Percentiles rank a stretch among this genome's conserved stretches.
phyloP scores from a whole-genome alignment of 2,888 invertebrate genomes.

The Drosophila kambysellisi region DNA sequence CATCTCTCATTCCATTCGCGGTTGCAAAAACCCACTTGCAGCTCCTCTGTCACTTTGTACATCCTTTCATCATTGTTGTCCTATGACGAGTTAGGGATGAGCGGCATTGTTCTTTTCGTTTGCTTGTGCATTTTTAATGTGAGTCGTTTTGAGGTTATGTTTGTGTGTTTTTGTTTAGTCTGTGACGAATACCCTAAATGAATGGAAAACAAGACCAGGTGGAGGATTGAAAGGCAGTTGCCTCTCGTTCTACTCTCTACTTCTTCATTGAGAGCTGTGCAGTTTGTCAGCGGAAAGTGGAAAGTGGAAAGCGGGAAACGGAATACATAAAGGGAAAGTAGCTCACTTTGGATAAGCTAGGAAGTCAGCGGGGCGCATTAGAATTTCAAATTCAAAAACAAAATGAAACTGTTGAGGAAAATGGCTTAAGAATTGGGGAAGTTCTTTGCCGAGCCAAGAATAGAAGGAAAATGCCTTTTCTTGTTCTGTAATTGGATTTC shows the following conservation, averaged over 20 bases:
- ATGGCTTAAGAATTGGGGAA: conserved; percentile 23
- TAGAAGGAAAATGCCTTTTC: conserved; percentile 71
- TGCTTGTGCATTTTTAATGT: conserved; percentile 68
- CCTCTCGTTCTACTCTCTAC: neutral
- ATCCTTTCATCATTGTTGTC: conserved; percentile 20
- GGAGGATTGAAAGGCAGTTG: conserved; percentile 3
- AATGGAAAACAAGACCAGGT: conserved; percentile 12
- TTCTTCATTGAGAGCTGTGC: conserved; percentile 2
- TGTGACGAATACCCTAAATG: conserved; percentile 16
- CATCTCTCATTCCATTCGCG: conserved; percentile 4
- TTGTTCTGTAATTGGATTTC: conserved; percentile 76
- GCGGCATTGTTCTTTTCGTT: conserved; percentile 56
- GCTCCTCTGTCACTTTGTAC: neutral
- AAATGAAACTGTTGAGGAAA: conserved; percentile 50
- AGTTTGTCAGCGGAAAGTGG: conserved; percentile 40
- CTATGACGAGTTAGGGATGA: neutral
- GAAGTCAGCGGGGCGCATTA: conserved; percentile 58
- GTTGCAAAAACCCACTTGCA: neutral
- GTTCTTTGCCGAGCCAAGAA: conserved; percentile 28
- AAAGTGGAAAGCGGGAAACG: conserved; percentile 16
- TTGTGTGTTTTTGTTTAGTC: conserved; percentile 48
- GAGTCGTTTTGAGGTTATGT: conserved; percentile 63
- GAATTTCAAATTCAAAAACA: conserved; percentile 69
- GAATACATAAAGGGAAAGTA: conserved; percentile 43
- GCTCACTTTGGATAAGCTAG: conserved; percentile 28